phyloP scores from a whole-genome alignment of 2,888 invertebrate genomes.

The Lasioglossum pauxillum region DNA sequence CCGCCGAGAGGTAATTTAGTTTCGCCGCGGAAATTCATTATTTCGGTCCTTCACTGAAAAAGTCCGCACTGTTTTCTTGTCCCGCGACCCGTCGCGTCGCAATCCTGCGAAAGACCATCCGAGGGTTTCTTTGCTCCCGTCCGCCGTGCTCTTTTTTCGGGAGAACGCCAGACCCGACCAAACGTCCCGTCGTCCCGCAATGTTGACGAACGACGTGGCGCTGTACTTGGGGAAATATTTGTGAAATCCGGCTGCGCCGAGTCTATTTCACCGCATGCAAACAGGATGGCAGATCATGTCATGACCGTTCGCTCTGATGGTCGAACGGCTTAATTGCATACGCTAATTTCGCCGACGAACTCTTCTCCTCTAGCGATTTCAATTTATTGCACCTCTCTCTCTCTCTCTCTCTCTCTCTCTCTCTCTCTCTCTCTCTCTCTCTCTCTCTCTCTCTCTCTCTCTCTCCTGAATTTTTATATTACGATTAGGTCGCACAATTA shows the following conservation, averaged over 20 bases:
- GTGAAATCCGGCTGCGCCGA: not conserved
- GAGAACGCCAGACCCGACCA: not conserved
- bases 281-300: not conserved
- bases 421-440: not conserved
- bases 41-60: slow-evolving; percentile 1
- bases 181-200: not conserved
- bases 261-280: not conserved
- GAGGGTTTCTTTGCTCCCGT: not conserved
- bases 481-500: not conserved
- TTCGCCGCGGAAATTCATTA: slow-evolving; percentile 27
- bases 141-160: not conserved
- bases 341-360: not conserved
- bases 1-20: slow-evolving; percentile 26
- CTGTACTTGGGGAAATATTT: not conserved
- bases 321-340: not conserved
- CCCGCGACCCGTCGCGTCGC: not conserved
- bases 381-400: not conserved
- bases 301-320: not conserved
- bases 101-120: not conserved
- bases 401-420: not conserved
- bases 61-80: not conserved
- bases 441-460: not conserved
- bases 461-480: not conserved
- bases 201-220: not conserved
- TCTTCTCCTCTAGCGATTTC: not conserved